phyloP scores from a whole-genome alignment of 2,113 vertebrate species.

The Herpetotheres cachinnans region DNA sequence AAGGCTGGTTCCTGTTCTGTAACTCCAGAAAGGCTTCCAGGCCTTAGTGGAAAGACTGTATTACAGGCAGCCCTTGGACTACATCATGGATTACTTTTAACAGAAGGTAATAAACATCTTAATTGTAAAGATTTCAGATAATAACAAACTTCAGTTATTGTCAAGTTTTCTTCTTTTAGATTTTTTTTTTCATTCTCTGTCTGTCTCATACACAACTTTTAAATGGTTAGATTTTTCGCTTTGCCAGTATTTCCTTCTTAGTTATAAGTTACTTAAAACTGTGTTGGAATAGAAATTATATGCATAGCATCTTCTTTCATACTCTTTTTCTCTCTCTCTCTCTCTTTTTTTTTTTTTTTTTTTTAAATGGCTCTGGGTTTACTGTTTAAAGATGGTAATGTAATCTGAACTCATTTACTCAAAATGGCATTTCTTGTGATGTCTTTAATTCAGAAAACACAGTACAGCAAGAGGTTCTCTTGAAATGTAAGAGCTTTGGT shows the following conservation, averaged over 20 bases:
- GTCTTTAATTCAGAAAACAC: neutral
- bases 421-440: neutral
- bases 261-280: neutral
- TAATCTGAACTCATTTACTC: neutral
- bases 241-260: neutral
- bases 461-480: neutral
- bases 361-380: neutral
- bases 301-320: neutral
- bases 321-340: neutral
- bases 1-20: constrained; percentile 85
- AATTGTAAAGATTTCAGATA: neutral
- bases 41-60: constrained; percentile 82
- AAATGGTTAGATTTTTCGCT: neutral
- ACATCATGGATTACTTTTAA: constrained; percentile 86
- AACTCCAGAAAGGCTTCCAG: constrained; percentile 83
- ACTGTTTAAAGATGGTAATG: neutral
- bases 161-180: neutral
- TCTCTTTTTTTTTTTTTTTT: neutral
- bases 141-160: neutral
- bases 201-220: neutral
- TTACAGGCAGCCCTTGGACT: constrained; percentile 88
- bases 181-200: neutral
- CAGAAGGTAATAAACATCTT: constrained; percentile 79
- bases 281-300: neutral
- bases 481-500: neutral